Evolutionary conservation across 2,888 invertebrate species (phyloP).

Genomic region (Protodeltote pygarga): DNA sequence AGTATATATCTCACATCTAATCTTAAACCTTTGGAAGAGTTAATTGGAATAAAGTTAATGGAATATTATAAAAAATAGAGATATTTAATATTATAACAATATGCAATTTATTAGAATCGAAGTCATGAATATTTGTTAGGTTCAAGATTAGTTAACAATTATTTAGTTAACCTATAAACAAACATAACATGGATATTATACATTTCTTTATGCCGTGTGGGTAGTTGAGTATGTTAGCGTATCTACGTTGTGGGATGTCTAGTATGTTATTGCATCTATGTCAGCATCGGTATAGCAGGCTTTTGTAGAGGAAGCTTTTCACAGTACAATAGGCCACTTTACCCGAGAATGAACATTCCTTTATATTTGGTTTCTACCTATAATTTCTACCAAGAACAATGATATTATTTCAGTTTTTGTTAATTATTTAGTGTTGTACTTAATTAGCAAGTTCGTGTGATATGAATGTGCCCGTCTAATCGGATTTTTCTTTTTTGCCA

Average conservation of each 20-base stretch:
- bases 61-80: no score
- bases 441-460: no score
- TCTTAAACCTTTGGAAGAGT: no score
- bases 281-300: constrained; percentile 23
- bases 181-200: not conserved
- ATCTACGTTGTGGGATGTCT: constrained; percentile 16
- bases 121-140: no score
- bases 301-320: constrained; percentile 43
- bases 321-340: constrained; percentile 72
- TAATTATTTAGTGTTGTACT: no score
- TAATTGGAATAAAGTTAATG: no score
- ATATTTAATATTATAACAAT: no score
- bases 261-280: constrained; percentile 21
- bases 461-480: no score
- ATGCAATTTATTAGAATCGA: no score
- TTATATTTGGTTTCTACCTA: constrained; percentile 25
- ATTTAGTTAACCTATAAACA: not conserved
- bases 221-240: constrained; percentile 14
- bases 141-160: no score
- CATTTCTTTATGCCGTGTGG: constrained; percentile 5
- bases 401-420: constrained; percentile 1
- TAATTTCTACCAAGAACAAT: constrained; percentile 7
- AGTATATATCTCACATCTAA: no score
- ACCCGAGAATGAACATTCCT: constrained; percentile 52
- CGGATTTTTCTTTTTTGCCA: no score